Percentiles rank a stretch among this genome's conserved stretches.
Conservation (phyloP, 2,113 vertebrate species). For the Pantherophis guttatus region DNA sequence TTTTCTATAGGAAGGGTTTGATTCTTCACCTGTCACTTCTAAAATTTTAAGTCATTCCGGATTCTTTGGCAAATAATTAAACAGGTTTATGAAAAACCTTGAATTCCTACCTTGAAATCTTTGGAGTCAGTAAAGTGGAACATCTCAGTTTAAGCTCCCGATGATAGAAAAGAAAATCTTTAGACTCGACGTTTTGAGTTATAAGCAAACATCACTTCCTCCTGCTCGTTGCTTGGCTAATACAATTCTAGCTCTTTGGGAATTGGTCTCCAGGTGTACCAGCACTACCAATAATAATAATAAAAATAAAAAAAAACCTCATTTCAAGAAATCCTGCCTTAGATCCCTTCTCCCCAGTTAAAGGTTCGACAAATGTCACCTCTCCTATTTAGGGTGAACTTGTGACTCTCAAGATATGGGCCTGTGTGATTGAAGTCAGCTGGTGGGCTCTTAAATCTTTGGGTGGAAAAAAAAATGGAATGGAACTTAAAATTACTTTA, state of each 20-base stretch:
- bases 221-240: neutral
- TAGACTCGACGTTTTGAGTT: neutral
- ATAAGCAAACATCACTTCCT: neutral
- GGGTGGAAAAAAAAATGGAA: no score
- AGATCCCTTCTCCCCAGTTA: neutral
- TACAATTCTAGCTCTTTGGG: neutral
- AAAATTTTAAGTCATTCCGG: neutral
- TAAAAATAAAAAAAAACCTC: neutral
- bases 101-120: neutral
- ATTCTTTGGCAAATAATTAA: slow-evolving; percentile 4
- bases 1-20: neutral
- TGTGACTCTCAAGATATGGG: neutral
- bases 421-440: neutral
- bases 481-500: no score
- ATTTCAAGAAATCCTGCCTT: neutral
- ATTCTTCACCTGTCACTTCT: neutral
- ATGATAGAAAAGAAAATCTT: neutral
- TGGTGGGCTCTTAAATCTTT: neutral
- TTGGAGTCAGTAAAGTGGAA: neutral
- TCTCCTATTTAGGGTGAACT: neutral
- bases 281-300: neutral
- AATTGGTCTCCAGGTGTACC: neutral
- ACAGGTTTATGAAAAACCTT: neutral
- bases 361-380: slow-evolving; percentile 15
- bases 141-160: neutral